phyloP scores from a whole-genome alignment of 2,888 invertebrate genomes.

The Mamestra brassicae region DNA sequence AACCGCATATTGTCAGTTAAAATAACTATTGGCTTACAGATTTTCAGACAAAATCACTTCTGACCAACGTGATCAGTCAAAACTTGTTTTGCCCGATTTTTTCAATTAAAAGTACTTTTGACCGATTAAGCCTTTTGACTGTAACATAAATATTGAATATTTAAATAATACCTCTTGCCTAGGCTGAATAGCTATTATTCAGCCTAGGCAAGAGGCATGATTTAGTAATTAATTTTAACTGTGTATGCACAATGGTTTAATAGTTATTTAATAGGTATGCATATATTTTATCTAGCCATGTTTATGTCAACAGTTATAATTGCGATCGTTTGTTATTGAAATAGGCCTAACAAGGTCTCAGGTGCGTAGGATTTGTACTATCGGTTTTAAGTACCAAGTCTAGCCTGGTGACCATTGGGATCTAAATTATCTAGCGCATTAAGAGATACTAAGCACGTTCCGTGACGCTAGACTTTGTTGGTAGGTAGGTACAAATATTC shows the following conservation, averaged over 20 bases:
- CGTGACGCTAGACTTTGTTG: too few relatives aligned
- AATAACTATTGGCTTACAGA: too few relatives aligned
- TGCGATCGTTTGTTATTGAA: conserved; percentile 55
- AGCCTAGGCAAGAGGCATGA: conserved; percentile 19
- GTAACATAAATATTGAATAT: too few relatives aligned
- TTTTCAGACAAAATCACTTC: too few relatives aligned
- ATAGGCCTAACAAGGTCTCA: conserved; percentile 48
- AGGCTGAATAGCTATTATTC: not conserved
- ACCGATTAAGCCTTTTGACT: too few relatives aligned
- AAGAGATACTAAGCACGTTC: not conserved
- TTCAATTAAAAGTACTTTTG: too few relatives aligned
- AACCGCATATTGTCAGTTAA: too few relatives aligned
- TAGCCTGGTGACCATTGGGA: not conserved
- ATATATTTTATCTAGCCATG: conserved; percentile 26
- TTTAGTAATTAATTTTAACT: conserved; percentile 34
- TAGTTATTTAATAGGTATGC: conserved; percentile 52
- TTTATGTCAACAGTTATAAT: conserved; percentile 54
- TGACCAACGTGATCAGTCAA: too few relatives aligned
- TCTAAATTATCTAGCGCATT: conserved; percentile 6
- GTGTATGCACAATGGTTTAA: conserved; percentile 19
- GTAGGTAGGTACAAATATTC: too few relatives aligned
- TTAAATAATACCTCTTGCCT: too few relatives aligned
- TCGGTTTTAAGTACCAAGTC: not conserved
- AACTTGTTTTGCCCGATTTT: too few relatives aligned
- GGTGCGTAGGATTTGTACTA: conserved; percentile 29